phyloP scores from a whole-genome alignment of 2,888 invertebrate genomes.

The Chymomyza procnemis region DNA sequence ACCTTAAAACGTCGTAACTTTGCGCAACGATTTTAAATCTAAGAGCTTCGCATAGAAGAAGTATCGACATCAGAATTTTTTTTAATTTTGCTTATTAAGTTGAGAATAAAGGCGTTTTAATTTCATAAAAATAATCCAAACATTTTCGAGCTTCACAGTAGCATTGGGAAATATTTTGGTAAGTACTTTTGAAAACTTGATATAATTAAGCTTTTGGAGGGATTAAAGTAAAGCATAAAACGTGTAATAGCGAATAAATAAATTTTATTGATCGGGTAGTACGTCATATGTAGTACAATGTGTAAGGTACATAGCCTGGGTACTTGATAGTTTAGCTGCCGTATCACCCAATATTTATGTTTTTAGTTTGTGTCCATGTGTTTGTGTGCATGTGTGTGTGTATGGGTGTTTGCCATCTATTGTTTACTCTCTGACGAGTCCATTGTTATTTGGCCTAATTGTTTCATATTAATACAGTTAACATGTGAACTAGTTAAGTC shows the following conservation, averaged over 20 bases:
- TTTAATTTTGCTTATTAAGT: too few species aligned
- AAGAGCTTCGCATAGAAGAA: too few species aligned
- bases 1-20: too few species aligned
- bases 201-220: constrained; percentile 50
- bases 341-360: neutral
- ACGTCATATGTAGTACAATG: too few species aligned
- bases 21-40: too few species aligned
- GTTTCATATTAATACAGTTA: constrained; percentile 65
- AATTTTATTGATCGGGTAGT: constrained; percentile 73
- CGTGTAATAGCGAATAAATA: constrained; percentile 70
- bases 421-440: constrained; percentile 10
- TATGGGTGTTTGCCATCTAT: neutral
- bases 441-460: constrained; percentile 27
- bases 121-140: too few species aligned
- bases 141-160: neutral
- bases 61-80: too few species aligned
- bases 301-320: neutral
- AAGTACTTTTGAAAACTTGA: neutral
- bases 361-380: constrained; percentile 4
- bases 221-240: constrained; percentile 44
- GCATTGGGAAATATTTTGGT: neutral
- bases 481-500: constrained; percentile 51
- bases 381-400: constrained; percentile 3
- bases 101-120: too few species aligned
- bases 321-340: neutral